Evolutionary conservation across 2,797 vertebrate genomes (phyloP), one percentile per base, ranked within the genome.

Genomic region (Pangasius djambal): DNA sequence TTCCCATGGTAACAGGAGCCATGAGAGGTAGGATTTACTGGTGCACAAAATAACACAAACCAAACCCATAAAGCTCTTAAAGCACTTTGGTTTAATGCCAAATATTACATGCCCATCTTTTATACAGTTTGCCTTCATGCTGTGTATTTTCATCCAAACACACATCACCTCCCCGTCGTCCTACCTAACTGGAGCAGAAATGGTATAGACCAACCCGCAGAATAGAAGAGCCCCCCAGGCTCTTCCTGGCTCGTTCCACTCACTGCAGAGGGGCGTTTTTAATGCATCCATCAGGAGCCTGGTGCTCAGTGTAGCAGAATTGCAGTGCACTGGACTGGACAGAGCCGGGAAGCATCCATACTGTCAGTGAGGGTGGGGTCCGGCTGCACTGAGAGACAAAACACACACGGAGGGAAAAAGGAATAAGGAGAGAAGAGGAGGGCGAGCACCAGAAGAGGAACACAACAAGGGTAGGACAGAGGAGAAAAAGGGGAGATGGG

Each of bases 351-450:
- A 95, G 92, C 94, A 96, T 95, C 95, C 94, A 94, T 94, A 95
- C 94, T 93, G 95, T 95, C 93, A 93, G 94, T 95, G 95, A 96
- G 96, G 96, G 96, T 96, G 96, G 95, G 96, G 96, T 96, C 94
- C 95, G 90, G 94, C 94, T 94, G 90, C 94, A 94, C 93, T 90
- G 93, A 95, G 90, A 96, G 94, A 93, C 94, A 86, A 93, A 93
- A 93, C 93, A 94, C 52, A 89, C 48, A 90, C 81, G 69, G 91
- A 90, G 83, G 92, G 91, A 92, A 93, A 93, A 86, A 88, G 89
- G 85, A 89, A 89, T 89, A 91, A 86, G 91, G 90, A 93, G 92
- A 94, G 93, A 93, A 94, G 94, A 95, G 91, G 94, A 95, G 95
- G 95, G 94, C 93, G 94, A 96, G 94, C 94, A 94, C 92, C 95